Conservation (phyloP, 2,888 invertebrate species). For the Acleris laterana region DNA sequence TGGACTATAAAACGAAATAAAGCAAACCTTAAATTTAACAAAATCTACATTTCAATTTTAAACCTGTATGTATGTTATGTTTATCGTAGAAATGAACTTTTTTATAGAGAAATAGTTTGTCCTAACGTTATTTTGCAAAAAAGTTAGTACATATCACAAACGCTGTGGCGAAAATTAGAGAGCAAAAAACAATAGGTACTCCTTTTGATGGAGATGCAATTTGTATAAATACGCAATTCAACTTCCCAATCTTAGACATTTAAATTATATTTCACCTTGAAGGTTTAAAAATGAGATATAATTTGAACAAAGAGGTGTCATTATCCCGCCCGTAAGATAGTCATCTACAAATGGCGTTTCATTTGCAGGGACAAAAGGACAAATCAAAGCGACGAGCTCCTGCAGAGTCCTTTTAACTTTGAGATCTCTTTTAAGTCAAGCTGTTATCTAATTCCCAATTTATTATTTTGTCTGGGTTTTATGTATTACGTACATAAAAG, state of each 20-base stretch:
- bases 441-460: constrained; percentile 56
- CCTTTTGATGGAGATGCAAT: constrained; percentile 12
- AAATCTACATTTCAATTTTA: no score
- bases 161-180: no score
- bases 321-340: constrained; percentile 52
- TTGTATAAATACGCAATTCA: constrained; percentile 10
- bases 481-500: background rate
- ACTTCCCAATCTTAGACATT: constrained; percentile 22
- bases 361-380: constrained; percentile 67
- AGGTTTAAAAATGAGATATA: constrained; percentile 49
- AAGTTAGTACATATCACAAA: no score
- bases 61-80: no score
- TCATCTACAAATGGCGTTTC: constrained; percentile 65
- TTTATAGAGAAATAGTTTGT: no score
- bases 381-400: constrained; percentile 68
- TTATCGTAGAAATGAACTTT: no score
- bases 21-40: no score
- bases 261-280: constrained; percentile 35
- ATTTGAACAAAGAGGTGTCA: constrained; percentile 45
- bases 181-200: background rate
- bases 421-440: constrained; percentile 54
- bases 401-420: constrained; percentile 60
- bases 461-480: constrained; percentile 36
- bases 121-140: no score
- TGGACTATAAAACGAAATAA: no score